Percentiles rank a stretch among this genome's conserved stretches.
phyloP scores from a whole-genome alignment of 2,113 vertebrate species.

The Atlantisia rogersi region DNA sequence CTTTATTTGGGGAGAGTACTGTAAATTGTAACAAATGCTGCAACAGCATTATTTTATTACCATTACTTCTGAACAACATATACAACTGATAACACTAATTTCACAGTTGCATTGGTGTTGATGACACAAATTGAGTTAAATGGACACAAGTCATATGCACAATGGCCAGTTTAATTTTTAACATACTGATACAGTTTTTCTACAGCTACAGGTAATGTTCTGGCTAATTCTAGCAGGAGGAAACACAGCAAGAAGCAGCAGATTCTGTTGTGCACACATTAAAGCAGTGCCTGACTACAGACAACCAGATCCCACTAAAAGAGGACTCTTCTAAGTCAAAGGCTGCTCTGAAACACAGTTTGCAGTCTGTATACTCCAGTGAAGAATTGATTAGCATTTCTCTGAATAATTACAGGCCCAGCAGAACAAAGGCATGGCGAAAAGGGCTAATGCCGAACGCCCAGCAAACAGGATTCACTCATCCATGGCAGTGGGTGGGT shows the following conservation, averaged over 20 bases:
- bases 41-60: neutral
- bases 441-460: neutral
- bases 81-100: neutral
- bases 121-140: neutral
- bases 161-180: too few species aligned
- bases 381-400: neutral
- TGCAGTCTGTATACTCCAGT: too few species aligned
- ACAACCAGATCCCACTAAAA: neutral
- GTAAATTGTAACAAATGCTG: neutral
- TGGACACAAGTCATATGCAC: too few species aligned
- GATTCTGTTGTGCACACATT: neutral
- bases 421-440: neutral
- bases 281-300: neutral
- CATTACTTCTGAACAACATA: neutral
- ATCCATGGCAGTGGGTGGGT: neutral
- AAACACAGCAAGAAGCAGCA: neutral
- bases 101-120: neutral
- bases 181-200: neutral
- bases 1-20: neutral
- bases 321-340: neutral
- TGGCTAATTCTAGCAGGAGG: neutral
- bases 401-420: neutral
- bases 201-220: neutral
- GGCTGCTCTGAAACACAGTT: neutral
- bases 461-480: accelerated